Evolutionary conservation across 2,888 invertebrate genomes (phyloP), one percentile per base, ranked within the genome.

Genomic region (Ectemnius lituratus): DNA sequence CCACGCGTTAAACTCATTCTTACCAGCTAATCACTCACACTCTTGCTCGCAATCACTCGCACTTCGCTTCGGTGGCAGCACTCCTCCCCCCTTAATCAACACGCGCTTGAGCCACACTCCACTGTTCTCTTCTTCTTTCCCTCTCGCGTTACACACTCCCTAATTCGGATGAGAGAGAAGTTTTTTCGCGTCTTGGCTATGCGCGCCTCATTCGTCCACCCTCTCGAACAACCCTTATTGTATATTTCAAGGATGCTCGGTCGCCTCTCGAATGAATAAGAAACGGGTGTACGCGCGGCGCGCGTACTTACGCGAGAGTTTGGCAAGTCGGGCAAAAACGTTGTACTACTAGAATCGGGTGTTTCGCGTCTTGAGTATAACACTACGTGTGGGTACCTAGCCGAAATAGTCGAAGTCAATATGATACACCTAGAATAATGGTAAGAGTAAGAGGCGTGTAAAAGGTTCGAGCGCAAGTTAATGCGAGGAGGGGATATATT

Each of bases 131-230:
- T 80, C 45, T 63, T 68, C 59, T 23, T 20, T 13, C 13, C 27
- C 27, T 56, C 59, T 73, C 64, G 45, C 57, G 47, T 78, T 67
- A 76, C 66, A 71, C 47, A 8, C 37, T 79, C 76, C 74, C 77
- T 89, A 90, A 90, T 90, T 90, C 90, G 90, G 88, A 87, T 89
- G 83, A 88, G 90, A 37, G 37, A 90, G 90, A 90, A 90, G 89
- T 90, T 52, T 16, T 16, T 82, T 83, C 84, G 82, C 82, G 77
- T 80, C 37, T 37, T 37, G 8, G 37, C 37, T 11, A 1, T 11
- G 37, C 37, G 37, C 37, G 11, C 37, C 5, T 11, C 37, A 0
- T 37, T 37, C 37, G 37, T 37, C 8, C 37, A 37, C 37, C 37
- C 37, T 37, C 37, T 11, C 8, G 37, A 37, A 37, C 11, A 37